Conservation (phyloP, 2,113 vertebrate species). For the Eulemur rufifrons region DNA sequence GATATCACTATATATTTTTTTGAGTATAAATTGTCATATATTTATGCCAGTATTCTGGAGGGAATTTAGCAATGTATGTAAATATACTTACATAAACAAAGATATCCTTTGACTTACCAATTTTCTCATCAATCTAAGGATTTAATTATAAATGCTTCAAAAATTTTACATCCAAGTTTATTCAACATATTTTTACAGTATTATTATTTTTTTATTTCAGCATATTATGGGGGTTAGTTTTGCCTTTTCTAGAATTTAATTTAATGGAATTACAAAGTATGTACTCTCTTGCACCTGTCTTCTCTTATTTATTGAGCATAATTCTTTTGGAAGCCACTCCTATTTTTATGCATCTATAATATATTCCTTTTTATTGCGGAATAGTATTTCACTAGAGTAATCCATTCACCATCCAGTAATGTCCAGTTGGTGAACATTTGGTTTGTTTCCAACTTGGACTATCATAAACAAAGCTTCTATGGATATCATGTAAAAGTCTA, state of each 20-base stretch:
- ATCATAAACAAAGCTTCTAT: neutral
- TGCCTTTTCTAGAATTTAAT: neutral
- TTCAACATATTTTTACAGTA: neutral
- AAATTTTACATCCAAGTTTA: neutral
- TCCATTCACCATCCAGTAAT: neutral
- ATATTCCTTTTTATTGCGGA: neutral
- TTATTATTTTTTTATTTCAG: neutral
- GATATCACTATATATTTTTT: neutral
- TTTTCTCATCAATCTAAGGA: neutral
- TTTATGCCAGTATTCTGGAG: neutral
- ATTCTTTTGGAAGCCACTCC: neutral
- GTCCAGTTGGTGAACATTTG: neutral
- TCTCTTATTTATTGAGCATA: neutral
- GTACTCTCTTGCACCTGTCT: neutral
- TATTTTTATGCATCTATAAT: neutral
- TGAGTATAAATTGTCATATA: neutral
- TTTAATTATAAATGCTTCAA: neutral
- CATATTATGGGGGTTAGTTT: neutral
- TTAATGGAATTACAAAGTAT: neutral
- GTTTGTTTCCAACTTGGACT: neutral
- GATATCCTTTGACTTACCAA: neutral
- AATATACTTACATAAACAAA: neutral
- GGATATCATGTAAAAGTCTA: neutral
- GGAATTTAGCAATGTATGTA: neutral
- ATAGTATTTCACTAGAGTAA: neutral